Evolutionary conservation across 2,888 invertebrate species (phyloP).

Genomic region (Scaptodrosophila latifasciaeformis): DNA sequence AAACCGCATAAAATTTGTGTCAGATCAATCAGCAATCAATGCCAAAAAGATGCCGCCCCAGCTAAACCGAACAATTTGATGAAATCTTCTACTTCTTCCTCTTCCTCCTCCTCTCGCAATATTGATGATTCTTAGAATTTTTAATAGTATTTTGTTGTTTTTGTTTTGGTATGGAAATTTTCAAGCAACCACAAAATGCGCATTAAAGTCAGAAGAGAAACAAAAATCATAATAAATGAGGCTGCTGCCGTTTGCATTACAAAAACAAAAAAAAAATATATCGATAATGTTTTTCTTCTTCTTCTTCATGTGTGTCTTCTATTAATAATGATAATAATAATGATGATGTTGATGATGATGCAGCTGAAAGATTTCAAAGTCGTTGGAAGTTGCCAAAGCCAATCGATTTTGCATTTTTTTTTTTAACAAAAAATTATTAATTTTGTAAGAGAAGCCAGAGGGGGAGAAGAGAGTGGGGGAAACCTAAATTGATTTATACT

Average conservation of each 20-base stretch:
- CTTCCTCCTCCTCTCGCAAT: too few species aligned
- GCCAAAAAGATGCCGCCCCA: too few species aligned
- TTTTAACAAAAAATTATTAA: conserved; percentile 42
- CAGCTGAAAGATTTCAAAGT: conserved; percentile 34
- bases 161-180: conserved; percentile 13
- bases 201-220: conserved; percentile 10
- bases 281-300: background rate
- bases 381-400: conserved; percentile 50
- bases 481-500: background rate
- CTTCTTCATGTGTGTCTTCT: background rate
- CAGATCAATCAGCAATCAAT: conserved; percentile 17
- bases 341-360: conserved; percentile 37
- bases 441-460: conserved; percentile 9
- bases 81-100: too few species aligned
- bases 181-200: conserved; percentile 14
- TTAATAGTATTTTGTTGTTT: too few species aligned
- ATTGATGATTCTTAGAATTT: too few species aligned
- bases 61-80: too few species aligned
- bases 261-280: conserved; percentile 3
- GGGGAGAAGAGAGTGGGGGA: background rate
- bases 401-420: conserved; percentile 17
- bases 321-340: conserved; percentile 14
- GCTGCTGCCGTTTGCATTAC: conserved; percentile 34
- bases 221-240: conserved; percentile 39
- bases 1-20: conserved; percentile 1